Evolutionary conservation across 1,140 invertebrate species (phyloP), one percentile per base, ranked within the genome.

Genomic region (Diabrotica virgifera): DNA sequence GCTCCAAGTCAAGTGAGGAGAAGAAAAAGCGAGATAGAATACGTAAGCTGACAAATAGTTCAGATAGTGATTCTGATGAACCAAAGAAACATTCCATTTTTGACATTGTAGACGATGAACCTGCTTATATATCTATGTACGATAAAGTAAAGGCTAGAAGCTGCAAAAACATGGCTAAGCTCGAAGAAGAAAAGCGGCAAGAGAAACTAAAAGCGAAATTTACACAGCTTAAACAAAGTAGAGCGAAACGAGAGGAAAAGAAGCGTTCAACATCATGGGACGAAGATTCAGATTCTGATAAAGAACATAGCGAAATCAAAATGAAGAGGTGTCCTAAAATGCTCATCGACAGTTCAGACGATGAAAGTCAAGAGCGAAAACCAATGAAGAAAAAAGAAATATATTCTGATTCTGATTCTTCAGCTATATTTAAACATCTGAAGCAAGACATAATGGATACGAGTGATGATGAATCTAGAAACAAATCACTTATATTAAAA

Each of bases 61-160:
- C 83, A 35, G 85, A 87, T 59, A 87, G 82, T 63, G 67, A 87
- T 72, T 89, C 89, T 40, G 90, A 91, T 72, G 85, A 87, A 70
- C 86, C 87, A 53, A 89, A 94, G 76, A 93, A 93, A 79, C 91
- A 93, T 81, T 95, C 93, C n/a, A 94, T 94, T 70, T 95, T 94
- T 79, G 92, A 95, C 76, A 93, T 94, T 64, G 86, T 93, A 24
- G 91, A 94, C 73, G 93, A 95, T 72, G 93, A 91, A 66, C 92
- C 92, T 5, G 89, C 89, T 10, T 97, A 96, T 76, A 94, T 96
- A 64, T 97, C 95, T 38, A 98, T 98, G 96, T 98, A 98, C 78
- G 96, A 98, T 77, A 97, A 97, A 81, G 95, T 98, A 0, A 98
- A 98, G 81, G 92, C 95, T 5, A 86, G 95, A 52, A 96, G 94